phyloP scores from a whole-genome alignment of 2,113 vertebrate genomes.

The Syngnathus typhle region DNA sequence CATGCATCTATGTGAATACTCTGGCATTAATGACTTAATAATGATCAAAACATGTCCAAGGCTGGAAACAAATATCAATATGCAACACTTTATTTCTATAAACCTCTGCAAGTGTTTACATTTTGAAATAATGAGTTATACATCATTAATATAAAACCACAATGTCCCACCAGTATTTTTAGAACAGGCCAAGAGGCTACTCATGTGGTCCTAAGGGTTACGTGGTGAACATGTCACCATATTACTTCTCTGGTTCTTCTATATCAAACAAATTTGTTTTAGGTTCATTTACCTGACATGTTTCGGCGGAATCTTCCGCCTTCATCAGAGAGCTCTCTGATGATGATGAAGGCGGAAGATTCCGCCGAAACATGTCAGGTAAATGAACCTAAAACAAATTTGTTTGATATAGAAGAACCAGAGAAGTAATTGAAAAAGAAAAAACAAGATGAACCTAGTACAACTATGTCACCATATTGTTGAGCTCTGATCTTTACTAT shows the following conservation, averaged over 20 bases:
- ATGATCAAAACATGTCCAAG: background rate
- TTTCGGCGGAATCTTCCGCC: too few relatives aligned
- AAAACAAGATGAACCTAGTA: too few relatives aligned
- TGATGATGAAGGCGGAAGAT: too few relatives aligned
- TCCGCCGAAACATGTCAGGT: too few relatives aligned
- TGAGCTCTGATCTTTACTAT: background rate
- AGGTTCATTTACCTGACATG: too few relatives aligned
- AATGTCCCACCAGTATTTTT: background rate
- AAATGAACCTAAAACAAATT: too few relatives aligned
- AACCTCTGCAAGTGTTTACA: background rate
- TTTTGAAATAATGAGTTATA: background rate
- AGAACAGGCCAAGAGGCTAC: background rate
- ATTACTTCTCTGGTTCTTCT: too few relatives aligned
- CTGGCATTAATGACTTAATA: background rate
- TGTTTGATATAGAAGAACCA: too few relatives aligned
- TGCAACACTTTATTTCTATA: background rate
- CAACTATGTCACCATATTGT: background rate
- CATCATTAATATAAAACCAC: background rate
- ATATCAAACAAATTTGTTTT: too few relatives aligned
- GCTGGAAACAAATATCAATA: background rate
- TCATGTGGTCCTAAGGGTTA: background rate
- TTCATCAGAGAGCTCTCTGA: too few relatives aligned
- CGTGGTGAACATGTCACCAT: background rate
- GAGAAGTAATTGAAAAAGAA: too few relatives aligned
- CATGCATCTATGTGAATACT: background rate